Base-by-base conservation (phyloP, 2,888 invertebrate species). In the Allophyes oxyacanthae region DNA sequence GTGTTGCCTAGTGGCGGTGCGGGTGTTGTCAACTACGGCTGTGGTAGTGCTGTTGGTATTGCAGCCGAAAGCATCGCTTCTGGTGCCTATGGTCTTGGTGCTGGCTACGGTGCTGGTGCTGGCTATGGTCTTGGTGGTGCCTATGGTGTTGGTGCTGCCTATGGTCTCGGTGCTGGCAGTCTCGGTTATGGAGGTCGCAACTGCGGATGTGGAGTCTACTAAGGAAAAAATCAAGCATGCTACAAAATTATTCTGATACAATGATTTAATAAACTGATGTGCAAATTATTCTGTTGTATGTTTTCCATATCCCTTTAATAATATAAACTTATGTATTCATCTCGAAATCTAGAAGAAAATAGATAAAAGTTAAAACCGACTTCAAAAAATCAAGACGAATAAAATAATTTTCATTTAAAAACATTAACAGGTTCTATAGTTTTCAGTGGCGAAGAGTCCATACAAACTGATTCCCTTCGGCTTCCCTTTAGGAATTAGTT, bases 141-240 rank as follows among this genome's bases (percentile, higher is more conserved):
- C 20, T 4, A 3, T 4, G 20, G 20, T 20, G 4, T 3, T 20
- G 20, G 20, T 20, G 20, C 20, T 20, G 20, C 20, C 20, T 20
- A 20, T 20, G 20, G 20, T 20, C 20, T 20, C 4, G 4, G 40
- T 55, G 33, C 13, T 13, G 32, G 33, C 11, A 37, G 34, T 7
- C 10, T 36, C 2, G 42, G 52, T 34, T 57, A 20, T 34, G 50
- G 40, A 30, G n/a, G 32, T 30, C 33, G 32, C 7, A 11, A 28
- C 14, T 70, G 58, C 43, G 61, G 64, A 34, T 49, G 54, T 20
- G 20, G 20, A 20, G 2, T 2, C 15, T 56, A 56, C 26, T 56
- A 8, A 53, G 20, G 0, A 37, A 13, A 26, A 11, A 34, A 6
- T 4, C 8, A 8, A 28, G 13, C 37, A n/a, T 11, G 2, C 4